Evolutionary conservation across 1,140 invertebrate genomes (phyloP), one percentile per base, ranked within the genome.

Genomic region (Kradibia gibbosae): DNA sequence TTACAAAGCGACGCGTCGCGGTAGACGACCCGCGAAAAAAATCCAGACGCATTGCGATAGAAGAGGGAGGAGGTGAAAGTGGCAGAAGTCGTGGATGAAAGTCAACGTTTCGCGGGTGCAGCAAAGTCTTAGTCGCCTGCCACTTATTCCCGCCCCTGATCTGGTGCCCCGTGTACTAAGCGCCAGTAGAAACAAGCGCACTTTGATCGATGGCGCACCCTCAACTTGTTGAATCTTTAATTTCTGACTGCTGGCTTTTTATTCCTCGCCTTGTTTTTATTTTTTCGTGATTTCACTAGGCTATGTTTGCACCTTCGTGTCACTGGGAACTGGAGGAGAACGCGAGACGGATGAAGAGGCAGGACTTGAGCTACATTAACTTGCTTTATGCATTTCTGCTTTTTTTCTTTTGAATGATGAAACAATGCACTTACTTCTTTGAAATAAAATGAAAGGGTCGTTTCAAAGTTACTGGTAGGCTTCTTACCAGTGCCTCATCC

Each of bases 151-250:
- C 13, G 13, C 7, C 42, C 7, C 42, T 5, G 42, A 45, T 45
- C 13, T 45, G 13, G 42, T 13, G 42, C 42, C 5, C 42, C 42
- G 42, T 45, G 7, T 5, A 45, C 13, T 13, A 45, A 45, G 13
- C 42, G 42, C 42, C n/a, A n/a, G n/a, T n/a, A n/a, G n/a, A n/a
- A n/a, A n/a, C n/a, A 13, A 5, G 42, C 42, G 42, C 13, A 13
- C 42, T 60, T 60, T 60, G 57, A 60, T 60, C 57, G 25, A 60
- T 60, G 57, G 31, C n/a, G 11, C n/a, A 2, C 57, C 3, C n/a
- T 31, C 57, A 25, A 60, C 57, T 60, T 60, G 57, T 60, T 60
- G 57, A 60, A 60, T 60, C 5, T 60, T 60, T 60, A 25, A 31
- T 60, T 20, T 28, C 10, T n/a, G n/a, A 0, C 10, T 22, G 7